Evolutionary conservation across 2,888 invertebrate species (phyloP), one percentile per base, ranked within the genome.

Genomic region (Rhingia rostrata): DNA sequence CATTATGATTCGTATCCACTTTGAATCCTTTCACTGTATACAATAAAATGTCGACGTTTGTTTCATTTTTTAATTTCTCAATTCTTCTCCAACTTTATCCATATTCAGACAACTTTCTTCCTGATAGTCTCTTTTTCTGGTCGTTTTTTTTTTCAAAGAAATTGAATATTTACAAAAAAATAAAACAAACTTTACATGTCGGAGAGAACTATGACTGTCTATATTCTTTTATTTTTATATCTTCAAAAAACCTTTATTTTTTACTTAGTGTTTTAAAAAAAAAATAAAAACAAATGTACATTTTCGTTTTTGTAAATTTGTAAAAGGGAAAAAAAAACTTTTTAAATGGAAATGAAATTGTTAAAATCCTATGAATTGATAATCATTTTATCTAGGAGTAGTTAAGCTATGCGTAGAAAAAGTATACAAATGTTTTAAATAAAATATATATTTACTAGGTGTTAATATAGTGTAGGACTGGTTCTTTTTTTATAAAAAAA

Each of bases 191-290:
- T 73, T 73, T 74, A 53, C 70, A 61, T 75, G 73, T 83, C 82
- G 85, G 83, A 87, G 86, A 87, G 86, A 86, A 87, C 83, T 86
- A 81, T 86, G 87, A 87, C 87, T 87, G 87, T 86, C 84, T 81
- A 75, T 84, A 82, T 83, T 81, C 49, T 61, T 79, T 84, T 79
- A 63, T 67, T 58, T 85, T 64, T 82, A 53, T 70, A 74, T 80
- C 72, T 75, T 80, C 66, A 43, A 37, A 54, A 70, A n/a, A 35
- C 10, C 7, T 32, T 69, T 61, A 61, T 60, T 58, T 77, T 75
- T 58, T 67, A 69, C 69, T 56, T 33, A 45, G 35, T 51, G 22
- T 51, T 60, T 69, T 60, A 37, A 6, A 3, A 47, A 37, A 35
- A 54, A 30, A 58, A 41, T 9, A 58, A 32, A 45, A 58, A 14